Base-by-base conservation (phyloP, 2,888 invertebrate species). In the Eustalomyia histrio region DNA sequence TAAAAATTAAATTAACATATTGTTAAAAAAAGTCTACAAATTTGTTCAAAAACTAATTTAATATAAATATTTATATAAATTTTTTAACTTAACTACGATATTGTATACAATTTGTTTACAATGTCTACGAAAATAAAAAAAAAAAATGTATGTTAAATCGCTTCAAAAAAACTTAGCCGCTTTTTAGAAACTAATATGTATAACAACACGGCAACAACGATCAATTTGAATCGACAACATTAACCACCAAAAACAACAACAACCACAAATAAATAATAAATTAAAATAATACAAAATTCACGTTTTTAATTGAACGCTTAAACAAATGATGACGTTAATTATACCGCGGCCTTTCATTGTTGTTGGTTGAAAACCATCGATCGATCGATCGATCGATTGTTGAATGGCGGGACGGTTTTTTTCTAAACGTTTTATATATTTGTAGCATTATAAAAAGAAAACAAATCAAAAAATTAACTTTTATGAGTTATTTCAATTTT, bases 281-380 rank as follows among this genome's bases (percentile, higher is more conserved):
- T 47, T 47, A 47, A 47, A 47, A 47, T 47, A 47, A 47, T 47
- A 47, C n/a, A 60, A 58, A 67, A 75, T 43, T 61, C 33, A 50
- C 53, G 67, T 75, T 69, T 63, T 50, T 69, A 47, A 75, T 61
- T 43, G 61, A 75, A 53, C 47, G 61, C 7, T 43, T 61, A 57
- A 76, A 53, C 64, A 64, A 33, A 55, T 53, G 61, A 50, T 76
- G 76, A 78, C 76, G 76, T 65, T 72, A 78, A 78, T 78, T 78
- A 78, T 60, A 55, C 60, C 65, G 71, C 71, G 58, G 64, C 65
- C 72, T 71, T 60, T 29, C 29, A 47, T 47, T 47, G 43, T 47
- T 47, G 43, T 47, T 47, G 43, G 10, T 39, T 39, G 39, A 7
- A 29, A 6, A 29, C 29, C 6, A 29, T 29, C 24, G 5, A 24